Base-by-base conservation (phyloP, 2,888 invertebrate species). In the Choristoneura rosaceana region DNA sequence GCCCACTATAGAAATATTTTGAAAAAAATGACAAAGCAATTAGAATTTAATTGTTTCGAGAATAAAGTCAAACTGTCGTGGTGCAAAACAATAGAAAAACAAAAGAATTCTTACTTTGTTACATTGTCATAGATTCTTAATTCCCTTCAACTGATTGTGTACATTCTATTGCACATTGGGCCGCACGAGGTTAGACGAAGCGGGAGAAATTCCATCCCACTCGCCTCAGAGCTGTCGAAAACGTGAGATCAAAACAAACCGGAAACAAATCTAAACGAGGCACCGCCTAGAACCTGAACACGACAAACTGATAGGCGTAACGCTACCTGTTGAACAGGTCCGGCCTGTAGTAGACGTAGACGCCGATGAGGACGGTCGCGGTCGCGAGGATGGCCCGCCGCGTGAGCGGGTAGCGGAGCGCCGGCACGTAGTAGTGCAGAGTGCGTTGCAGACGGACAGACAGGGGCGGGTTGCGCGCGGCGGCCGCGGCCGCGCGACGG, bases 311-410 rank as follows among this genome's bases (percentile, higher is more conserved):
- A 83, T 91, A 94, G 17, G 86, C 87, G 82, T 85, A 88, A 77
- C 92, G 93, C 92, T 94, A 94, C 90, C 92, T 91, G 87, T 78
- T 78, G 83, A 88, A 81, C 70, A 92, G 81, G 67, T 95, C 95
- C 77, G 94, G 95, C 47, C 95, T 88, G 89, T 94, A 95, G 90
- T 95, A 95, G 52, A 95, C 94, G 85, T 95, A 95, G 75, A 95
- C 92, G 78, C 95, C 95, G 74, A 95, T 82, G 64, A 95, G 86
- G 74, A 95, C 92, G 0, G 95, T 94, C 59, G 95, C 95, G 14
- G 95, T 92, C 5, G 95, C 95, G 41, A 95, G 87, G 70, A 94
- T 75, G 38, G 94, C 84, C 75, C 95, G 92, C 70, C 90, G 89
- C 71, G 91, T 85, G 59, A 91, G 89, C 75, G 91, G 81, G 69